phyloP scores from a whole-genome alignment of 2,888 invertebrate genomes.

The Drosophila vallismaia region DNA sequence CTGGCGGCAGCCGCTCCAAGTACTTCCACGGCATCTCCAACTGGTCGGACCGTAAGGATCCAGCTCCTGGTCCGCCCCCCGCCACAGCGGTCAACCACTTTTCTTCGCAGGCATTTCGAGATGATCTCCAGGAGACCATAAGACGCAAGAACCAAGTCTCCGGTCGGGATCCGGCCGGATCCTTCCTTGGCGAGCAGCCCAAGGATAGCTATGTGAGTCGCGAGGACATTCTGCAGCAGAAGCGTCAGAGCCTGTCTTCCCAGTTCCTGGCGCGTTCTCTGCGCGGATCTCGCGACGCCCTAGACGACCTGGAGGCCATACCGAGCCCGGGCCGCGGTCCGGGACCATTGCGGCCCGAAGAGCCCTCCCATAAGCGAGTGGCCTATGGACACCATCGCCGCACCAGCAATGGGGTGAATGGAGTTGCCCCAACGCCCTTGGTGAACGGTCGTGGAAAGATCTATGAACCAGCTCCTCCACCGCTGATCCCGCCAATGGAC shows the following conservation, averaged over 20 bases:
- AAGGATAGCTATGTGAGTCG: slow-evolving; percentile 82
- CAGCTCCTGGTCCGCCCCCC: slow-evolving; percentile 6
- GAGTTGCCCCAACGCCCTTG: slow-evolving; percentile 1
- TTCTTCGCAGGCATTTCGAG: slow-evolving; percentile 83
- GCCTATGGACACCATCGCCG: slow-evolving; percentile 82
- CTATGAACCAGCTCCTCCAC: slow-evolving; percentile 52
- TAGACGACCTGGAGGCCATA: slow-evolving; percentile 80
- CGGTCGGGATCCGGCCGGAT: slow-evolving; percentile 23
- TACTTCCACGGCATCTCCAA: slow-evolving; percentile 91
- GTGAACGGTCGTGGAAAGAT: slow-evolving; percentile 65
- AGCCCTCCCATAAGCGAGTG: slow-evolving; percentile 57
- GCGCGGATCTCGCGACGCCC: slow-evolving; percentile 81
- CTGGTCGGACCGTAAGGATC: slow-evolving; percentile 84
- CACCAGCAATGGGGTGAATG: slow-evolving; percentile 72
- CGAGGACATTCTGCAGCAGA: slow-evolving; percentile 83
- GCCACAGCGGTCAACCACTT: slow-evolving; percentile 75
- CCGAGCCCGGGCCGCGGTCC: slow-evolving; percentile 70
- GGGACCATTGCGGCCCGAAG: slow-evolving; percentile 39
- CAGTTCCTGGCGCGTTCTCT: slow-evolving; percentile 80
- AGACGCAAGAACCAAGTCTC: slow-evolving; percentile 78
- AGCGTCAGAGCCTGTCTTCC: slow-evolving; percentile 81
- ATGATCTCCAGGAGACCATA: slow-evolving; percentile 83
- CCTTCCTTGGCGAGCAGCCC: slow-evolving; percentile 10
- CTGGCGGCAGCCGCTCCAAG: slow-evolving; percentile 78
- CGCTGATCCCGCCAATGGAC: slow-evolving; percentile 34